These are phyloP conservation scores for Stenodema calcarata DNA, from an alignment of 2,888 invertebrate species.

Conservation along the genomic window DNA sequence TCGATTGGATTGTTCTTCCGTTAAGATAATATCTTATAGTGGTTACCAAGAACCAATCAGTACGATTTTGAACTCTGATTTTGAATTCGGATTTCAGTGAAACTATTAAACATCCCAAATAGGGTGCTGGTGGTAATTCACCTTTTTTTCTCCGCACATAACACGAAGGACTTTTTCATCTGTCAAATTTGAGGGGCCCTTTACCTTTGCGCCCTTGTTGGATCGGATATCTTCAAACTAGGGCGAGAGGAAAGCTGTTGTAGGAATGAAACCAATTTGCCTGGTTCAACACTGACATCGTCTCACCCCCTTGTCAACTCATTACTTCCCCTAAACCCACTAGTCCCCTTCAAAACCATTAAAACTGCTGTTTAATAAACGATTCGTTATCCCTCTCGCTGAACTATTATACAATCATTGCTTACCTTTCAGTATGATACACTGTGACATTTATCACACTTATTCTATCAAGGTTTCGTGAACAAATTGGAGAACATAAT, in stretches of 20 bases:
- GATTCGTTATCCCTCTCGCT: background rate
- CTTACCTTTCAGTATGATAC: background rate
- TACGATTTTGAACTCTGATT: too few relatives aligned
- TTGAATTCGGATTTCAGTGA: background rate
- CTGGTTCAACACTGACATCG: slow-evolving; percentile 12
- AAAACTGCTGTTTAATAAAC: background rate
- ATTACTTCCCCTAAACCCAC: slow-evolving; percentile 9
- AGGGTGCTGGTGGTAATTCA: background rate
- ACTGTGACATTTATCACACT: too few relatives aligned
- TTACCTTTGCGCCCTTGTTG: background rate
- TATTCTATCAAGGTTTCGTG: too few relatives aligned
- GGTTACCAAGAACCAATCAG: too few relatives aligned
- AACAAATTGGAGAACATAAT: too few relatives aligned
- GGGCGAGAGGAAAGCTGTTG: slow-evolving; percentile 2
- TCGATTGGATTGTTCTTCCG: too few relatives aligned
- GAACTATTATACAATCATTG: background rate
- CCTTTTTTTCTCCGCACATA: background rate
- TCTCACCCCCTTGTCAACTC: background rate
- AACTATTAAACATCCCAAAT: background rate
- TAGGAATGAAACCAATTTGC: slow-evolving; percentile 31
- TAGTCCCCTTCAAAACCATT: background rate
- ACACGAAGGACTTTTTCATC: background rate
- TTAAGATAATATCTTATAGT: too few relatives aligned
- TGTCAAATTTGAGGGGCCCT: background rate
- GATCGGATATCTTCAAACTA: background rate